These are phyloP conservation scores for Meandrusa payeni DNA, from an alignment of 2,888 invertebrate genomes.

Conservation along the genomic window DNA sequence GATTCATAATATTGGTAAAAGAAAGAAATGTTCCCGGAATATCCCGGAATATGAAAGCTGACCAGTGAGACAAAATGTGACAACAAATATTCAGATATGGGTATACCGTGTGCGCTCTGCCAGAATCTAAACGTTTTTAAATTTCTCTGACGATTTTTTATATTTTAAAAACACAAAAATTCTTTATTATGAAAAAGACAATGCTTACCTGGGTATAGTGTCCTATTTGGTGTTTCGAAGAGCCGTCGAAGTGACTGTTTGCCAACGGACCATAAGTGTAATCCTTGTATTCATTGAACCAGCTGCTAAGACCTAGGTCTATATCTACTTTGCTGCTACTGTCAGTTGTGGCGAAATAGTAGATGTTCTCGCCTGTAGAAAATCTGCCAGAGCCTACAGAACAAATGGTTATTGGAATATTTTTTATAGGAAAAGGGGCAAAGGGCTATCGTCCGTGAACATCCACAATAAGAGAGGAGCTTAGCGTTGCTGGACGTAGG, in stretches of 20 bases:
- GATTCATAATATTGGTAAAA: too few relatives aligned
- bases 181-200: too few relatives aligned
- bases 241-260: conserved; percentile 37
- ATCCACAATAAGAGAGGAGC: neutral
- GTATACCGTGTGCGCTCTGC: too few relatives aligned
- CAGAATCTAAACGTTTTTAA: too few relatives aligned
- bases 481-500: too few relatives aligned
- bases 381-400: conserved; percentile 55
- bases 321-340: conserved; percentile 36
- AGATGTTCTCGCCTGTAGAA: conserved; percentile 58
- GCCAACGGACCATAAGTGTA: conserved; percentile 44
- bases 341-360: conserved; percentile 42
- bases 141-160: too few relatives aligned
- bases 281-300: conserved; percentile 59
- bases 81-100: too few relatives aligned
- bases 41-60: too few relatives aligned
- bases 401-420: neutral
- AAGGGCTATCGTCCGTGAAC: neutral
- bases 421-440: too few relatives aligned
- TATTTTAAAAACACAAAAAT: too few relatives aligned
- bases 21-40: too few relatives aligned
- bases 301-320: conserved; percentile 39
- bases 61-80: too few relatives aligned
- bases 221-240: conserved; percentile 42
- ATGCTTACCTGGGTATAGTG: conserved; percentile 64